These are phyloP conservation scores for Passer montanus DNA, from an alignment of 2,113 vertebrate genomes.

Conservation along the genomic window DNA sequence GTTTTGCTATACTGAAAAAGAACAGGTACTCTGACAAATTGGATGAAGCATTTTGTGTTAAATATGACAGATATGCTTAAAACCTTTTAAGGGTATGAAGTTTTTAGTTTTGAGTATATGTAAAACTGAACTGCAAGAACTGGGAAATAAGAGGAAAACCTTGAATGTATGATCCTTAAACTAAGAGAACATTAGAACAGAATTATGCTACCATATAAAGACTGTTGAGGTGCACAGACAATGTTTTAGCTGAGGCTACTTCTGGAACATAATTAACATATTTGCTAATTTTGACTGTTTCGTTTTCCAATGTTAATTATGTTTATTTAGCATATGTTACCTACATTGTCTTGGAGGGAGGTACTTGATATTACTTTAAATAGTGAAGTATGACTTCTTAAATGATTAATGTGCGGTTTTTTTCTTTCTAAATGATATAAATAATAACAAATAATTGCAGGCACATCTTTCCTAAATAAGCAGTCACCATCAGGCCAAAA, in stretches of 20 bases:
- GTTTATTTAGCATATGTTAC: neutral
- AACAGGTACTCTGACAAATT: neutral
- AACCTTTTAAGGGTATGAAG: neutral
- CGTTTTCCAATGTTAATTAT: neutral
- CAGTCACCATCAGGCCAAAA: neutral
- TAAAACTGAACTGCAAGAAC: neutral
- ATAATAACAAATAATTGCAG: neutral
- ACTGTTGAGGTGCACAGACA: neutral
- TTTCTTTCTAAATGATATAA: neutral
- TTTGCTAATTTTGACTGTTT: neutral
- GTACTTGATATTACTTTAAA: neutral
- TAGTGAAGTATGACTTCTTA: neutral
- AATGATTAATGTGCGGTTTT: neutral
- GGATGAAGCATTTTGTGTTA: neutral
- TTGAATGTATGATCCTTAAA: neutral
- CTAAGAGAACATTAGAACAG: neutral
- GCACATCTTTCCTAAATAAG: neutral
- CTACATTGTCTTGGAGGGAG: neutral
- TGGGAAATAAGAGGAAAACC: neutral
- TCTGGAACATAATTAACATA: neutral
- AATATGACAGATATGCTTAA: neutral
- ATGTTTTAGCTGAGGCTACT: neutral
- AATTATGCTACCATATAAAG: neutral
- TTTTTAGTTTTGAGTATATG: neutral
- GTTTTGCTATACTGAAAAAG: neutral